These are phyloP conservation scores for Xenotilapia leptura DNA, from an alignment of 2,113 vertebrate species.

Conservation along the genomic window DNA sequence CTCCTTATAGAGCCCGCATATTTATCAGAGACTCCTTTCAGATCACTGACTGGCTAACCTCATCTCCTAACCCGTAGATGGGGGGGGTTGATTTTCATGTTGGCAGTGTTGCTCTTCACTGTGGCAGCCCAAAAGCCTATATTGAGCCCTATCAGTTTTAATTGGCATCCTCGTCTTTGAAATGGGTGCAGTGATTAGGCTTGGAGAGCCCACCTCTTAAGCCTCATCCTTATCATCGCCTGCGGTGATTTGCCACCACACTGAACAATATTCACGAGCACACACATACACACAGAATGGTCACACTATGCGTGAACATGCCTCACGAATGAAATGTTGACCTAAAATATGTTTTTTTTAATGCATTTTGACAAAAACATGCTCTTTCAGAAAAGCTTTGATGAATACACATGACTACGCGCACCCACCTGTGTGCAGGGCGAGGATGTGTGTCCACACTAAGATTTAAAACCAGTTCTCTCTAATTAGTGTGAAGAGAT, in stretches of 20 bases:
- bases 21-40: slow-evolving; percentile 21
- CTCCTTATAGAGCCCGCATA: neutral
- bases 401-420: neutral
- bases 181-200: slow-evolving; percentile 65
- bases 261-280: neutral
- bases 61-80: slow-evolving; percentile 25
- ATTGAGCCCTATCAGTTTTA: slow-evolving; percentile 72
- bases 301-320: neutral
- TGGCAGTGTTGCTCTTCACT: slow-evolving; percentile 26
- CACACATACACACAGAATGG: neutral
- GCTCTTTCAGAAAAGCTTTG: slow-evolving; percentile 2
- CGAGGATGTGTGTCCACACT: slow-evolving; percentile 13
- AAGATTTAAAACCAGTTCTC: slow-evolving; percentile 35
- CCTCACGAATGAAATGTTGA: neutral
- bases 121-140: slow-evolving; percentile 58
- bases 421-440: slow-evolving; percentile 1
- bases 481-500: slow-evolving; percentile 63
- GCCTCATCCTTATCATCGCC: slow-evolving; percentile 58
- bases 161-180: slow-evolving; percentile 68
- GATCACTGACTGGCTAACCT: slow-evolving; percentile 26
- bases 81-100: slow-evolving; percentile 55
- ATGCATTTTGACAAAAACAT: neutral
- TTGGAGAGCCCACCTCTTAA: slow-evolving; percentile 47
- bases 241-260: slow-evolving; percentile 31
- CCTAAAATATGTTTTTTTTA: slow-evolving; percentile 12